Base-by-base conservation (phyloP, 2,113 vertebrate species). In the Pygoscelis adeliae region DNA sequence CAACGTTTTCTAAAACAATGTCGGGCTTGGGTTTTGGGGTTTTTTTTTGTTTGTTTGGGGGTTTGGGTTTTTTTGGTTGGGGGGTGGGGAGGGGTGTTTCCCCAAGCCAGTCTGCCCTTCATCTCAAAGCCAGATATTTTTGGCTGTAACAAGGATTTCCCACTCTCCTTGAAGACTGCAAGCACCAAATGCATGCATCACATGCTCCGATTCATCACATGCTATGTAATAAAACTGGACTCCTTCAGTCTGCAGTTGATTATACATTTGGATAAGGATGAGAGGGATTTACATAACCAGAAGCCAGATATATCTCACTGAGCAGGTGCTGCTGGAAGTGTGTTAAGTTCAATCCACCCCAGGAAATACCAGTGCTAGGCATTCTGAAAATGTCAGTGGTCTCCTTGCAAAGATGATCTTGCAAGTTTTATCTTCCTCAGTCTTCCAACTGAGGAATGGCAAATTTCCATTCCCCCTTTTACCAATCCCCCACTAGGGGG, bases 131-230 rank as follows among this genome's bases (percentile, higher is more conserved):
- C 65, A 56, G 19, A 11, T 47, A 19, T 62, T 59, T 74, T 59
- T 3, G 6, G 21, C 26, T 8, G 2, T 18, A 72, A 76, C 21
- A 40, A 83, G 61, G 29, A 89, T 40, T 72, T 77, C 4, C 16
- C 59, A 8, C 32, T 80, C 21, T 62, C 22, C 62, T 81, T 20
- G 13, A 91, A 67, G 32, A 46, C 13, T 21, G 7, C 47, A 62
- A 23, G 27, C 44, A 70, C 9, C 1, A 3, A 77, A 81, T 4
- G 7, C 53, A 19, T 7, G 11, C 32, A 18, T 6, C 5, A 0
- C 19, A 50, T 47, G 10, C 30, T 72, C 38, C 3, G 4, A 34
- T 80, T 36, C 52, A 72, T 47, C 36, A 77, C 15, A 38, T 25
- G 19, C 52, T 50, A 17, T 42, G 3, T 34, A 34, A 44, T 7